Percentiles rank a stretch among this genome's conserved stretches.
Conservation (phyloP, 2,797 vertebrate species). For the Dermochelys coriacea region DNA sequence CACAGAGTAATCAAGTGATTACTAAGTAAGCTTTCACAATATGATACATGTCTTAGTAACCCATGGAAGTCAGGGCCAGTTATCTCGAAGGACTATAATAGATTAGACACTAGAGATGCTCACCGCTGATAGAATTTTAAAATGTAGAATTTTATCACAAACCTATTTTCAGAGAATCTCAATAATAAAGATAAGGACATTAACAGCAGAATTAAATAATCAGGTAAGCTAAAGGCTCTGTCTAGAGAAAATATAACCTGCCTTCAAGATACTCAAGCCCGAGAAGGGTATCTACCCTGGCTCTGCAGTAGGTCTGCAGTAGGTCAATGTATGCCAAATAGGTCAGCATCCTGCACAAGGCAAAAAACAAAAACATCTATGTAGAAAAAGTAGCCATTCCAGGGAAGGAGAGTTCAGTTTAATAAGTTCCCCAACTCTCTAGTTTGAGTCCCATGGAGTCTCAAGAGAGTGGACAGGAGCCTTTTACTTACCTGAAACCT, state of each 20-base stretch:
- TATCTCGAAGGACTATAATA: background rate
- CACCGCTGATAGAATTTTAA: background rate
- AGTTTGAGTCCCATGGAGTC: accelerated
- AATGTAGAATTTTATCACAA: background rate
- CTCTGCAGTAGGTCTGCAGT: accelerated
- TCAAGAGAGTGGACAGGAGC: background rate
- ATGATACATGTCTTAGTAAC: accelerated
- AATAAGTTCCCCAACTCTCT: accelerated
- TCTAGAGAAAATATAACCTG: background rate
- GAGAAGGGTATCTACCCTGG: background rate
- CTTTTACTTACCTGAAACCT: background rate
- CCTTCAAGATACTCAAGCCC: background rate
- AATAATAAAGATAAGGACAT: accelerated
- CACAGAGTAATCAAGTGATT: background rate
- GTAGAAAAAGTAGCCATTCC: background rate
- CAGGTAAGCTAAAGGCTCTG: background rate
- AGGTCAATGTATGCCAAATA: background rate
- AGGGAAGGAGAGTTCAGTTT: background rate
- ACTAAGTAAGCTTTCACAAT: background rate
- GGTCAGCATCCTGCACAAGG: background rate
- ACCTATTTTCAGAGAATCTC: background rate
- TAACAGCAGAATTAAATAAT: background rate
- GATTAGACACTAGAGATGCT: background rate
- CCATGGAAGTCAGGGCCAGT: background rate
- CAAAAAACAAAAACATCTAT: background rate